Conservation (phyloP, 2,797 vertebrate genomes). For the Poeciliopsis paucimaculata region DNA sequence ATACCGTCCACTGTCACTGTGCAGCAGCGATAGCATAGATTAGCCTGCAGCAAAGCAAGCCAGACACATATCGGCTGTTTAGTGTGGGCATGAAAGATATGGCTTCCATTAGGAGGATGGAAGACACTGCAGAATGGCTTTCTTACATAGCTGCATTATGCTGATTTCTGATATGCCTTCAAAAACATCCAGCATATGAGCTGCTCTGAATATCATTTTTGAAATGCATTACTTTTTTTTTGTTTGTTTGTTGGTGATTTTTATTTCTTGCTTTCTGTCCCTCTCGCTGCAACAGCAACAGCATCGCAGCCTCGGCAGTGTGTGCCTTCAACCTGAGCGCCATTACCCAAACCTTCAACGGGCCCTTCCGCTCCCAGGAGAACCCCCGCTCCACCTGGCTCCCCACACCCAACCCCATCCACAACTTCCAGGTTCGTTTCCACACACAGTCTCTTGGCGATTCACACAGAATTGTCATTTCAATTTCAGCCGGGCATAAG, state of each 20-base stretch:
- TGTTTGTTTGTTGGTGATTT: too few species aligned
- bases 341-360: slow-evolving; percentile 95
- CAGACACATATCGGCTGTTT: slow-evolving; percentile 26
- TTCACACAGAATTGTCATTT: neutral
- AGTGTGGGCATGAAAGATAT: slow-evolving; percentile 43
- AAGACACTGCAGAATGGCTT: slow-evolving; percentile 37
- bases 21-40: slow-evolving; percentile 60
- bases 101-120: slow-evolving; percentile 54
- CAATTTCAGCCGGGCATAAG: neutral
- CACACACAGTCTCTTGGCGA: neutral
- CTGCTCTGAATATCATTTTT: slow-evolving; percentile 25
- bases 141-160: slow-evolving; percentile 41
- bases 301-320: slow-evolving; percentile 95
- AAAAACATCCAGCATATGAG: slow-evolving; percentile 28
- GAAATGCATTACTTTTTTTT: slow-evolving; percentile 7
- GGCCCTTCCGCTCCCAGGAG: slow-evolving; percentile 96
- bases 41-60: slow-evolving; percentile 56
- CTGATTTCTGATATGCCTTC: slow-evolving; percentile 34
- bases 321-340: slow-evolving; percentile 98
- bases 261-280: neutral
- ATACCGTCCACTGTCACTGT: slow-evolving; percentile 57
- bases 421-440: slow-evolving; percentile 79
- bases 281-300: slow-evolving; percentile 85
- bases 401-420: slow-evolving; percentile 90
- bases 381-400: slow-evolving; percentile 97